phyloP scores from a whole-genome alignment of 1,140 invertebrate species.

The Pseudomyrmex dendroicus region DNA sequence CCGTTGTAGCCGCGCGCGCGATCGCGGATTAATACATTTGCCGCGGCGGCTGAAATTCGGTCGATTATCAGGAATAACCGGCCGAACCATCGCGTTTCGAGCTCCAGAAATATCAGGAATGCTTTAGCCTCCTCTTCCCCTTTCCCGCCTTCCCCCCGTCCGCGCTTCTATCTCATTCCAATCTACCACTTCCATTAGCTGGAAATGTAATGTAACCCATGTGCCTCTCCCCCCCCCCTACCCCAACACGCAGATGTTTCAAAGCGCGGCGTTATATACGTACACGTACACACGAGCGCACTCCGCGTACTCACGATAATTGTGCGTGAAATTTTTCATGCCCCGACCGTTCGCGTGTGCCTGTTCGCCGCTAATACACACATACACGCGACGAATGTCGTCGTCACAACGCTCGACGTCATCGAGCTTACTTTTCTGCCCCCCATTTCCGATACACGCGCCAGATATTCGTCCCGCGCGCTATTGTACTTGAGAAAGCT shows the following conservation, averaged over 20 bases:
- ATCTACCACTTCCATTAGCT: conserved; percentile 73
- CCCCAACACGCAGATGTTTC: conserved; percentile 32
- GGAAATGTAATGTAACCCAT: conserved; percentile 71
- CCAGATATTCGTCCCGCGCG: conserved; percentile 3
- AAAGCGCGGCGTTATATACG: conserved; percentile 9
- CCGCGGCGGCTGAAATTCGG: conserved; percentile 69
- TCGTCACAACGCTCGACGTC: background rate
- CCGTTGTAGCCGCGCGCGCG: conserved; percentile 41
- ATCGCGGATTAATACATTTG: conserved; percentile 74
- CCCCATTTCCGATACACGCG: background rate
- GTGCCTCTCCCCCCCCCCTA: conserved; percentile 14
- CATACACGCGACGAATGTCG: background rate
- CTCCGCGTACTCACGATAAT: conserved; percentile 50
- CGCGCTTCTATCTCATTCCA: conserved; percentile 69
- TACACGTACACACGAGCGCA: background rate
- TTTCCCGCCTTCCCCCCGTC: conserved; percentile 13
- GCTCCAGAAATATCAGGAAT: conserved; percentile 75
- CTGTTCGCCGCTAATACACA: background rate
- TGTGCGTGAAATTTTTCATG: conserved; percentile 55
- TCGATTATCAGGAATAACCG: conserved; percentile 74
- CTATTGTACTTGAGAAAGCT: conserved; percentile 40
- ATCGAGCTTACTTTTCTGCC: background rate
- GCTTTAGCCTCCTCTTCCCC: conserved; percentile 34
- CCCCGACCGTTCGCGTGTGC: too few species aligned
- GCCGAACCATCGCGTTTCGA: conserved; percentile 70